phyloP scores from a whole-genome alignment of 2,888 invertebrate species.

The Troilus luridus region DNA sequence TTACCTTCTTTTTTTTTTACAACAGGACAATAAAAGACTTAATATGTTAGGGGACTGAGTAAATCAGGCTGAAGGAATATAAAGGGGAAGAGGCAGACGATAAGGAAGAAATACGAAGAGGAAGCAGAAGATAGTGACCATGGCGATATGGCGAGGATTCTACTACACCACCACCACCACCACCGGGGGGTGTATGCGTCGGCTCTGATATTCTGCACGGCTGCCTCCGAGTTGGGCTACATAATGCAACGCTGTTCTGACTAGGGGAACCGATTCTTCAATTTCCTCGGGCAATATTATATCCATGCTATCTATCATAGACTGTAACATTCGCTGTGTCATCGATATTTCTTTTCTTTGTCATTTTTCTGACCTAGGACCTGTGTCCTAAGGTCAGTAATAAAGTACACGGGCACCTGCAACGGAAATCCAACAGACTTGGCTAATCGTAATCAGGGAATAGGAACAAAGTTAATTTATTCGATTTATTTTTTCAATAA shows the following conservation, averaged over 20 bases:
- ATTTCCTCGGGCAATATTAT: neutral
- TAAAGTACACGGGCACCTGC: too few species aligned
- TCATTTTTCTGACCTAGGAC: too few species aligned
- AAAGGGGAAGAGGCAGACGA: neutral
- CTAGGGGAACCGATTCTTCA: neutral
- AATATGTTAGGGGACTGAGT: neutral
- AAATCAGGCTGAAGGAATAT: neutral
- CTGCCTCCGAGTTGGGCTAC: neutral
- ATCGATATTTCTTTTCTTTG: too few species aligned
- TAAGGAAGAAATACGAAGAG: constrained; percentile 13
- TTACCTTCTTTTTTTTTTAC: neutral
- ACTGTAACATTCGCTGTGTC: too few species aligned
- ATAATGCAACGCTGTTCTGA: constrained; percentile 49
- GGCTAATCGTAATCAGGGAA: too few species aligned
- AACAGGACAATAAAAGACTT: neutral
- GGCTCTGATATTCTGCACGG: constrained; percentile 41
- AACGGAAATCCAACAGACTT: too few species aligned
- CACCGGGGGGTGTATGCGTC: neutral
- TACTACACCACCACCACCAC: neutral
- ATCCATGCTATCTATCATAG: too few species aligned
- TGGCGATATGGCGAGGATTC: neutral
- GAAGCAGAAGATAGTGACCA: neutral
- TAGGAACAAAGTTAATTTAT: too few species aligned
- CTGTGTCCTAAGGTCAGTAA: too few species aligned
- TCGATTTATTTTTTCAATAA: too few species aligned